Conservation (phyloP, 2,113 vertebrate genomes). For the Polyodon spathula region DNA sequence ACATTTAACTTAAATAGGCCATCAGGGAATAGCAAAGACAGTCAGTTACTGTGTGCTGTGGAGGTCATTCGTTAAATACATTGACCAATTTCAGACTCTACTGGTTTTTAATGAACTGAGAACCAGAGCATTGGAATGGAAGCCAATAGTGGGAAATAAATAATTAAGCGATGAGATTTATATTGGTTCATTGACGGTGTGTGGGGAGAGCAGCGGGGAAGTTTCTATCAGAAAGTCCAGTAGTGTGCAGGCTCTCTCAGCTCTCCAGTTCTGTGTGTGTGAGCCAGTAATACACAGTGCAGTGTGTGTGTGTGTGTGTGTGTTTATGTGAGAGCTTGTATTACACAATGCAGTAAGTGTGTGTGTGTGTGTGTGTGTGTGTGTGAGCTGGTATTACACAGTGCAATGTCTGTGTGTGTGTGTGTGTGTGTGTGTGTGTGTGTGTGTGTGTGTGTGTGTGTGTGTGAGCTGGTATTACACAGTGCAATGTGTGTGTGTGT, state of each 20-base stretch:
- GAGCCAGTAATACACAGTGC: no score
- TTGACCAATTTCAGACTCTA: conserved; percentile 49
- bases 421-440: no score
- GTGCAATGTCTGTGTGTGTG: no score
- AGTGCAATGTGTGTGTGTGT: no score
- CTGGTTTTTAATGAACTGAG: conserved; percentile 56
- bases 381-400: conserved; percentile 15
- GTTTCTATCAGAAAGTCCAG: conserved; percentile 20
- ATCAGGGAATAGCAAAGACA: conserved; percentile 32
- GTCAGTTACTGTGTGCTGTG: conserved; percentile 24
- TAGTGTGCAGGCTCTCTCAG: conserved; percentile 1
- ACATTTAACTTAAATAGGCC: conserved; percentile 6
- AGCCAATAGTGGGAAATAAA: conserved; percentile 55
- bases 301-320: no score
- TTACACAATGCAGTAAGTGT: no score
- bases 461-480: no score
- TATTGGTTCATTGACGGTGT: conserved; percentile 44
- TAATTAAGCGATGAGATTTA: conserved; percentile 49
- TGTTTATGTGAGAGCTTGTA: no score
- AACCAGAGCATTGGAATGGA: conserved; percentile 39
- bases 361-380: no score
- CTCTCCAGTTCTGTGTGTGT: neutral
- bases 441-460: no score
- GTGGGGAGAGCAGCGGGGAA: conserved; percentile 19
- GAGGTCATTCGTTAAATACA: conserved; percentile 49